Percentiles rank a stretch among this genome's conserved stretches.
These are phyloP conservation scores for Phycodurus eques DNA, from an alignment of 2,113 vertebrate genomes.

Conservation along the genomic window DNA sequence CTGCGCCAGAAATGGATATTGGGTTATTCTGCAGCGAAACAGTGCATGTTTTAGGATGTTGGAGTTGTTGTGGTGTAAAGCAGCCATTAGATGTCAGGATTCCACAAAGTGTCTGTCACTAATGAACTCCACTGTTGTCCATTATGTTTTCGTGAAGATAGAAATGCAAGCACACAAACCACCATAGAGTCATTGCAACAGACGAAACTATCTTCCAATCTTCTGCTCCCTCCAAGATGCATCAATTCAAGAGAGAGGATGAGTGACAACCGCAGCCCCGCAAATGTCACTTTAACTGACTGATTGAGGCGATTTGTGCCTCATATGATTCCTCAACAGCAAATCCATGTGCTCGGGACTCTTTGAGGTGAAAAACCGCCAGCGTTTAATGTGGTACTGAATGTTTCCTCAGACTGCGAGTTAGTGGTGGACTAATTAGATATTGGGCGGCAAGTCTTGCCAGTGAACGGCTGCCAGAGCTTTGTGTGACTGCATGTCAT, in stretches of 20 bases:
- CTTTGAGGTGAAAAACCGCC: conserved; percentile 65
- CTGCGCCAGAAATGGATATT: background rate
- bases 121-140: background rate
- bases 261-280: background rate
- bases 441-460: conserved; percentile 60
- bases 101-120: background rate
- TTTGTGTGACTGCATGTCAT: conserved; percentile 72
- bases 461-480: conserved; percentile 56
- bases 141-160: background rate
- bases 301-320: conserved; percentile 60
- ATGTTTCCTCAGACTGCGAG: conserved; percentile 73
- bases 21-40: background rate
- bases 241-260: conserved; percentile 11
- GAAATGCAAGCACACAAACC: background rate
- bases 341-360: conserved; percentile 56
- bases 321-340: conserved; percentile 48
- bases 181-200: background rate
- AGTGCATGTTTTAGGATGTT: background rate
- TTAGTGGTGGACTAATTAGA: conserved; percentile 75
- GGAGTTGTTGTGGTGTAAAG: background rate
- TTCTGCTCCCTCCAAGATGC: background rate
- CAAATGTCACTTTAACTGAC: conserved; percentile 48
- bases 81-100: conserved; percentile 46
- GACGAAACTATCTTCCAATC: conserved; percentile 21
- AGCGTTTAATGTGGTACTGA: conserved; percentile 71